These are phyloP conservation scores for Percopsis omiscomaycus DNA, from an alignment of 2,797 vertebrate species.

Conservation along the genomic window DNA sequence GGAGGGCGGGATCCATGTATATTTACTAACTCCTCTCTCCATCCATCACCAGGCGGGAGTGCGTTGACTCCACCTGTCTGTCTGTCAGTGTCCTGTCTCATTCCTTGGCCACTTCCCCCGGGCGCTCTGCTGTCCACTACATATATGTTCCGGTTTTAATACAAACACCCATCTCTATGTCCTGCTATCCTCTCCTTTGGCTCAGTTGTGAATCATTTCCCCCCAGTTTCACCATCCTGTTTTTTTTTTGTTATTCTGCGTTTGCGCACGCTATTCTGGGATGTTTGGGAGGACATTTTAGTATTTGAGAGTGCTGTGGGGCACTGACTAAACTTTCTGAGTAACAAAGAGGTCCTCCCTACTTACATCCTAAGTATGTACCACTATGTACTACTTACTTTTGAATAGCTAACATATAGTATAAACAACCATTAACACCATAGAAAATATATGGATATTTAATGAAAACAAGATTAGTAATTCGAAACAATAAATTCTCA, in stretches of 20 bases:
- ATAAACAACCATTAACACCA: no score
- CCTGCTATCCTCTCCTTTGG: slow-evolving; percentile 12
- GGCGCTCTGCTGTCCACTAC: slow-evolving; percentile 30
- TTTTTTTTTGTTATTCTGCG: background rate
- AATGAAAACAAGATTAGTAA: no score
- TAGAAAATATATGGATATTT: no score
- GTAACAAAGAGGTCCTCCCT: no score
- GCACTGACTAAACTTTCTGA: slow-evolving; percentile 23
- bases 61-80: slow-evolving; percentile 70
- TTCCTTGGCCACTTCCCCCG: slow-evolving; percentile 67
- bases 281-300: slow-evolving; percentile 72
- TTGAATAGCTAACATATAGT: no score
- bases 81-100: slow-evolving; percentile 72
- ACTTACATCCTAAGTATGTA: no score
- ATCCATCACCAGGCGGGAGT: slow-evolving; percentile 76
- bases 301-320: slow-evolving; percentile 51
- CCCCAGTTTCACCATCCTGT: background rate
- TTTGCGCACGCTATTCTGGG: slow-evolving; percentile 37
- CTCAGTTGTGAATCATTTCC: background rate
- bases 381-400: no score
- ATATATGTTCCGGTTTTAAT: slow-evolving; percentile 73
- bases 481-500: no score
- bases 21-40: slow-evolving; percentile 75
- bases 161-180: slow-evolving; percentile 35
- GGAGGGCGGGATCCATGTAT: slow-evolving; percentile 76